phyloP scores from a whole-genome alignment of 53 echinoderm and acorn worm genomes.

The Holothuria leucospilota region DNA sequence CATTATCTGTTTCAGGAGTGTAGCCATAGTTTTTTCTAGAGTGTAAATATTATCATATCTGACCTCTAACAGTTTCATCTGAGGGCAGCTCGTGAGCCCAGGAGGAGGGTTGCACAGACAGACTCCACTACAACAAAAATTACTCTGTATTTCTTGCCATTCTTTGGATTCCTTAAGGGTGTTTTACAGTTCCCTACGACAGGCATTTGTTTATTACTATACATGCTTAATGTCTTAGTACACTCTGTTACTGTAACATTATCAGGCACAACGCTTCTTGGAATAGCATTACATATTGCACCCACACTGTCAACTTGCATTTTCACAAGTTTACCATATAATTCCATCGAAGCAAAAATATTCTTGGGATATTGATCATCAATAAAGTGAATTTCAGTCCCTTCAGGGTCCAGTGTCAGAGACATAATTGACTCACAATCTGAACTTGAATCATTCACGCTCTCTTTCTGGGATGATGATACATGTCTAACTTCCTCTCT shows the following conservation, averaged over 20 bases:
- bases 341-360: slow-evolving; percentile 50
- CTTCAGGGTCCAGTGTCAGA: slow-evolving; percentile 25
- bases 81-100: slow-evolving; percentile 50
- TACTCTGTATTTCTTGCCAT: slow-evolving; percentile 45
- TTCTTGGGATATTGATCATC: slow-evolving; percentile 34
- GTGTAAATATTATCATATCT: slow-evolving; percentile 53
- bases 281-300: slow-evolving; percentile 67
- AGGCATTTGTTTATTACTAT: not conserved
- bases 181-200: slow-evolving; percentile 46
- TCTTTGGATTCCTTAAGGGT: slow-evolving; percentile 54
- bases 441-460: slow-evolving; percentile 10
- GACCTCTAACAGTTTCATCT: slow-evolving; percentile 60
- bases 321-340: slow-evolving; percentile 34
- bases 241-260: slow-evolving; percentile 24
- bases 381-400: slow-evolving; percentile 16
- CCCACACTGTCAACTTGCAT: slow-evolving; percentile 76
- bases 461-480: slow-evolving; percentile 13
- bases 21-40: not conserved
- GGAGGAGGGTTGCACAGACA: slow-evolving; percentile 15
- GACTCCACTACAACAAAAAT: slow-evolving; percentile 54
- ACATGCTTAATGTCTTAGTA: slow-evolving; percentile 28
- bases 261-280: slow-evolving; percentile 47
- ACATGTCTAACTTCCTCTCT: not conserved
- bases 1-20: too few species aligned
- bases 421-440: slow-evolving; percentile 28